Base-by-base conservation (phyloP, 1,140 invertebrate species). In the Hyphantria cunea region DNA sequence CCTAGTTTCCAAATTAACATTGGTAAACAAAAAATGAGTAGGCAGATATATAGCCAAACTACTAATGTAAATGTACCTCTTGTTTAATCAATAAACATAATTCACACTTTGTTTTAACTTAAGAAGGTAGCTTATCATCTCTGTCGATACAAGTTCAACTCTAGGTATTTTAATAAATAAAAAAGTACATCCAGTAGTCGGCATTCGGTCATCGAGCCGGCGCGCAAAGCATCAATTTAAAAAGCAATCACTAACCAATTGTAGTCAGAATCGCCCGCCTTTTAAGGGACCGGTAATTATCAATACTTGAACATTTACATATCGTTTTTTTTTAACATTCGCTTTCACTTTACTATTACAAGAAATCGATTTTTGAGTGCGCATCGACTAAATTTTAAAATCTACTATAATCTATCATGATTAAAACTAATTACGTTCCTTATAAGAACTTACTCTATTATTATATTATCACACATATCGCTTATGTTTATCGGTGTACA, bases 221-320 rank as follows among this genome's bases (percentile, higher is more conserved):
- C 13, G 54, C 48, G 49, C 54, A 53, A 58, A 54, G 41, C 41
- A 73, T 68, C 67, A 82, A 87, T 83, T 87, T 84, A 80, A 84
- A 77, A 87, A 81, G 76, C 74, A 86, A 86, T 86, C 79, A 81
- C 74, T 76, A 73, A 74, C 71, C 68, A 68, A 76, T 68, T 71
- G 74, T 72, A 68, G 71, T 70, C 70, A 66, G 74, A 76, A 70
- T 76, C 76, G 72, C 65, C 76, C 74, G 79, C 73, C 76, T 76
- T 80, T 74, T 80, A 82, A 78, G 76, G 74, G 78, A 80, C 74
- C 74, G 67, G 64, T 81, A 78, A 81, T 86, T 84, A 78, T 82
- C 66, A 70, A 75, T 66, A 72, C 66, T 65, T 76, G 72, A 76
- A 59, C 66, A 74, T 78, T 78, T 81, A 76, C 75, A 76, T 83